These are phyloP conservation scores for Opisthograptis luteolata DNA, from an alignment of 2,888 invertebrate genomes.

Conservation along the genomic window DNA sequence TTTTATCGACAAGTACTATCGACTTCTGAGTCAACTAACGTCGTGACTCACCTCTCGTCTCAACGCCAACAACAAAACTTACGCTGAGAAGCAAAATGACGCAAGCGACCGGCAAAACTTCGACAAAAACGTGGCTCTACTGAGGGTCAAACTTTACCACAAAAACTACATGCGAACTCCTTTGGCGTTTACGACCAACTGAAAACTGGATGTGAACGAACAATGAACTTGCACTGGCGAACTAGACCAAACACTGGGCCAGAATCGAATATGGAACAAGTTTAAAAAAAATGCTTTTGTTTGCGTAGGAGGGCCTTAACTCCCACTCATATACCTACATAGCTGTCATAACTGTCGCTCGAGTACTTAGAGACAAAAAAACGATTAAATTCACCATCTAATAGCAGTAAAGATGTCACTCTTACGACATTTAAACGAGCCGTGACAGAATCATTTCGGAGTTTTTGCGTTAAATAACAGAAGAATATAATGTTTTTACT, in stretches of 20 bases:
- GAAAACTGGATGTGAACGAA: conserved; percentile 55
- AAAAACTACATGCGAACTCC: conserved; percentile 63
- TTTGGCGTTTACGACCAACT: conserved; percentile 68
- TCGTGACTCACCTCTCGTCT: conserved; percentile 81
- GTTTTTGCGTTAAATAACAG: conserved; percentile 34
- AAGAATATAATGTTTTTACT: conserved; percentile 33
- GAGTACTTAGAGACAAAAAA: conserved; percentile 39
- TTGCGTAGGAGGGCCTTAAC: conserved; percentile 57
- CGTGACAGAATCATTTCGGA: conserved; percentile 42
- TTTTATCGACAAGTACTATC: conserved; percentile 67
- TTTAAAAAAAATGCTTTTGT: conserved; percentile 60
- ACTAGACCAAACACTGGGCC: conserved; percentile 81
- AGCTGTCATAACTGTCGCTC: conserved; percentile 43
- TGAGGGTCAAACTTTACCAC: conserved; percentile 62
- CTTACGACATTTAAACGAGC: conserved; percentile 37
- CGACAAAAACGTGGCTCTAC: conserved; percentile 66
- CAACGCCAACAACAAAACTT: conserved; percentile 81
- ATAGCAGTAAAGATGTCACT: conserved; percentile 49
- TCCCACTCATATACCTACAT: conserved; percentile 47
- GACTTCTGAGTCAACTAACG: conserved; percentile 62
- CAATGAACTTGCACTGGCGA: conserved; percentile 82
- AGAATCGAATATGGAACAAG: conserved; percentile 69
- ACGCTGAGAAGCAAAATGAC: conserved; percentile 62
- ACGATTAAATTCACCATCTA: conserved; percentile 39
- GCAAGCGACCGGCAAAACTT: conserved; percentile 65